Conservation (phyloP, 2,797 vertebrate genomes). For the Carcharodon carcharias region DNA sequence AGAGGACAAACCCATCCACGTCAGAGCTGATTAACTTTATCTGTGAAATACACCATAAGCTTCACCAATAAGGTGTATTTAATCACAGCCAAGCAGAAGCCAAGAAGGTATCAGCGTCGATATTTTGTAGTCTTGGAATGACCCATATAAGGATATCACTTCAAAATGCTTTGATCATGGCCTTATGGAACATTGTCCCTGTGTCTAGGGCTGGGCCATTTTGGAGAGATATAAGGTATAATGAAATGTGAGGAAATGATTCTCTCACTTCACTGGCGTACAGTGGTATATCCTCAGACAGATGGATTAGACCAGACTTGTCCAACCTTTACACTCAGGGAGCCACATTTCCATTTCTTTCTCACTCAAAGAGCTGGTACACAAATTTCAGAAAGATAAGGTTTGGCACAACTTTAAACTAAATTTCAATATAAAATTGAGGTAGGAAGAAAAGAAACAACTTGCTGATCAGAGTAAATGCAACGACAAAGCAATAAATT, state of each 20-base stretch:
- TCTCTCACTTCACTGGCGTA: background rate
- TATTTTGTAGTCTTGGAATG: background rate
- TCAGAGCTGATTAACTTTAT: background rate
- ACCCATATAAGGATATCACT: background rate
- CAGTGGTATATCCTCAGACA: too few species aligned
- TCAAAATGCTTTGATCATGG: background rate
- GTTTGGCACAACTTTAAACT: too few species aligned
- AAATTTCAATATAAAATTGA: too few species aligned
- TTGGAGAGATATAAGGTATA: background rate
- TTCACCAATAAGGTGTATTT: background rate
- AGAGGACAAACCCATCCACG: background rate
- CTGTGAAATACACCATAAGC: background rate
- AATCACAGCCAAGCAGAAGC: background rate
- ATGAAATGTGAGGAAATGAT: background rate
- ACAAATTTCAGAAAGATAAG: too few species aligned
- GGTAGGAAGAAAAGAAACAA: too few species aligned
- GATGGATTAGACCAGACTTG: too few species aligned
- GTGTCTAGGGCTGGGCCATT: background rate
- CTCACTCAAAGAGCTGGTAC: too few species aligned
- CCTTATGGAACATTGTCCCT: background rate
- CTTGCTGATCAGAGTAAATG: too few species aligned
- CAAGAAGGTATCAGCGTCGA: background rate
- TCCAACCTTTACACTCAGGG: too few species aligned
- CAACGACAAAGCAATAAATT: too few species aligned
- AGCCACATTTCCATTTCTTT: too few species aligned